Conservation (phyloP, 2,113 vertebrate genomes). For the Peromyscus polionotus region DNA sequence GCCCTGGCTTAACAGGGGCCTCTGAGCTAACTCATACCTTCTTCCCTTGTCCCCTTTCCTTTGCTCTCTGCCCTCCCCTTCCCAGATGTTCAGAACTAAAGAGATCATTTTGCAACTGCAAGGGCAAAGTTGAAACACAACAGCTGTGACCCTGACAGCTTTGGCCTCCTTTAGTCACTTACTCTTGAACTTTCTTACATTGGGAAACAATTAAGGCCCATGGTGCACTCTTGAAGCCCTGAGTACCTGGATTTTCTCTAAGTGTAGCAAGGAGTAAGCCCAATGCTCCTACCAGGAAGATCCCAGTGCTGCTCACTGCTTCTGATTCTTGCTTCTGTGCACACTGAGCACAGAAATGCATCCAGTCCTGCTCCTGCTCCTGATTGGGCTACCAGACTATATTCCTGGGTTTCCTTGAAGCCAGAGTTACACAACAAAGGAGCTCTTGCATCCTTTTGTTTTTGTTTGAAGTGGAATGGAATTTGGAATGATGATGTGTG, state of each 20-base stretch:
- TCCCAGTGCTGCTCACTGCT: no score
- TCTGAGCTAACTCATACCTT: background rate
- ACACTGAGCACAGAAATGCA: background rate
- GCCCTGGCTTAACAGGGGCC: background rate
- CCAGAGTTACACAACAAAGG: constrained; percentile 29
- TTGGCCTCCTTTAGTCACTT: background rate
- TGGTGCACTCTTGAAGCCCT: background rate
- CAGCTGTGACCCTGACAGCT: constrained; percentile 9
- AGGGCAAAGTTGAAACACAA: background rate
- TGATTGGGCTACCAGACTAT: constrained; percentile 48
- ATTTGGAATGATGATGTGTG: constrained; percentile 68
- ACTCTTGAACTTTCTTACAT: constrained; percentile 22
- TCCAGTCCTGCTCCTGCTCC: background rate
- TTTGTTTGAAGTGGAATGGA: constrained; percentile 67
- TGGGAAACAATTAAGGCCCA: background rate
- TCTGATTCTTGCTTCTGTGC: background rate
- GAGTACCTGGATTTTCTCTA: background rate
- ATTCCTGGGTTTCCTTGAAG: constrained; percentile 32
- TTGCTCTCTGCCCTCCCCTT: background rate
- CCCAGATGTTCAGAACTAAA: background rate
- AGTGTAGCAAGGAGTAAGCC: background rate
- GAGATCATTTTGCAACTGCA: constrained; percentile 20
- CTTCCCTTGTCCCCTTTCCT: background rate
- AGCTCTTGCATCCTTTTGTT: constrained; percentile 22
- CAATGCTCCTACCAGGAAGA: background rate